Evolutionary conservation across 1,140 invertebrate species (phyloP), one percentile per base, ranked within the genome.

Genomic region (Meloidogyne floridensis): DNA sequence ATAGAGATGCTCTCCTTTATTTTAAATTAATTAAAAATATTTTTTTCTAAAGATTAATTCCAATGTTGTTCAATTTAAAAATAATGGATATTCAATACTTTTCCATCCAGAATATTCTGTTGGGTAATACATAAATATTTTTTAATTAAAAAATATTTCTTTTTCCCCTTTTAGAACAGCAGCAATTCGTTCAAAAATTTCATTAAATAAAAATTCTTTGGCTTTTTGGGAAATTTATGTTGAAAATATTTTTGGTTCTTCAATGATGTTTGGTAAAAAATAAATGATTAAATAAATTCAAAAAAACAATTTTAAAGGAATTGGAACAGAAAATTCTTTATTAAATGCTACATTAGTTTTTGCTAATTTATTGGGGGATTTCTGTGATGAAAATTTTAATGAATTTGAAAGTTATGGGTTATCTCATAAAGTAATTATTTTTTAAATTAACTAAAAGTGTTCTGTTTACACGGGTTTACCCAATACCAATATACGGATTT

Each of bases 161-260:
- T 65, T n/a, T n/a, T 59, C 13, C 3, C 10, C 1, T 59, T 65
- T 65, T 2, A 65, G 59, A 65, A 84, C 83, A 51, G 82, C 83
- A 9, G 83, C 83, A 15, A 83, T 73, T 13, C 51, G 83, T 54
- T 77, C 83, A 7, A 59, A 78, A 13, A 43, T 54, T 7, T 10
- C 18, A 51, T 59, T 84, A 59, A 83, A 72, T 18, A 56, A 15
- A 13, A 42, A 69, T 7, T 74, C 72, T 32, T 13, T 84, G 9
- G 79, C 81, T 18, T 85, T 81, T 81, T 85, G 84, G 84, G 84
- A 85, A 76, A 76, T 85, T 18, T 59, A 72, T 8, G 51, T 86
- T 3, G n/a, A 53, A 13, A 15, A 77, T 70, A 18, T 77, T 70
- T 85, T 77, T 77, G 84, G 84, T 10, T 83, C 84, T 54, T 86